Evolutionary conservation across 2,113 vertebrate species (phyloP).

Genomic region (Ptilorrhoa leucosticta): DNA sequence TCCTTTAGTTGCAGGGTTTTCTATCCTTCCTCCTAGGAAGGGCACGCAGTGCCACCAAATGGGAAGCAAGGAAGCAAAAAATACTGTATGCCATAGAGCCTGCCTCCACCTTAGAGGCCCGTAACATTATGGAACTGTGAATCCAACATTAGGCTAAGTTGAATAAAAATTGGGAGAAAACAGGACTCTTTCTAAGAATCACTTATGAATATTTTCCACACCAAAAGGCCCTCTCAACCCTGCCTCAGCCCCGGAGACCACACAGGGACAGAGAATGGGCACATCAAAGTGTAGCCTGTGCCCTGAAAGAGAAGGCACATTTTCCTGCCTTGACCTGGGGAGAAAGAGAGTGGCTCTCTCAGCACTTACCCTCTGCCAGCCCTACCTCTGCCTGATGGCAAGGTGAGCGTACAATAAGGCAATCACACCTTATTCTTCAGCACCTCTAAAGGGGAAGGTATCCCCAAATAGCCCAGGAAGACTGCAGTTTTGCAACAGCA

Average conservation of each 20-base stretch:
- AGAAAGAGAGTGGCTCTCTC: neutral
- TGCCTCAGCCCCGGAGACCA: neutral
- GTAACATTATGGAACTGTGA: rapidly evolving
- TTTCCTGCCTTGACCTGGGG: neutral
- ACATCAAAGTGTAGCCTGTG: neutral
- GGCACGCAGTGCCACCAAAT: neutral
- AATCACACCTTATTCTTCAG: neutral
- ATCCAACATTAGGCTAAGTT: neutral
- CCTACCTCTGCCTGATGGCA: neutral
- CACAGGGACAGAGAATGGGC: neutral
- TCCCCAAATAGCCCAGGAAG: neutral
- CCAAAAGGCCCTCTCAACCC: neutral
- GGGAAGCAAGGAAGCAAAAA: neutral
- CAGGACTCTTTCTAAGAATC: neutral
- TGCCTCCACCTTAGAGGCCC: neutral
- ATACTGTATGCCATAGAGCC: neutral
- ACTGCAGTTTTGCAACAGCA: neutral
- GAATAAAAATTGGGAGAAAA: neutral
- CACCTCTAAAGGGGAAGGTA: neutral
- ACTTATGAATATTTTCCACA: neutral
- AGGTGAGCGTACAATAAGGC: neutral
- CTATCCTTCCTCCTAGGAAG: neutral
- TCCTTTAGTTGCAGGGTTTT: neutral
- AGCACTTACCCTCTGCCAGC: neutral
- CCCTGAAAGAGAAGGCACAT: neutral